Base-by-base conservation (phyloP, 2,113 vertebrate genomes). In the Climacteris rufus region DNA sequence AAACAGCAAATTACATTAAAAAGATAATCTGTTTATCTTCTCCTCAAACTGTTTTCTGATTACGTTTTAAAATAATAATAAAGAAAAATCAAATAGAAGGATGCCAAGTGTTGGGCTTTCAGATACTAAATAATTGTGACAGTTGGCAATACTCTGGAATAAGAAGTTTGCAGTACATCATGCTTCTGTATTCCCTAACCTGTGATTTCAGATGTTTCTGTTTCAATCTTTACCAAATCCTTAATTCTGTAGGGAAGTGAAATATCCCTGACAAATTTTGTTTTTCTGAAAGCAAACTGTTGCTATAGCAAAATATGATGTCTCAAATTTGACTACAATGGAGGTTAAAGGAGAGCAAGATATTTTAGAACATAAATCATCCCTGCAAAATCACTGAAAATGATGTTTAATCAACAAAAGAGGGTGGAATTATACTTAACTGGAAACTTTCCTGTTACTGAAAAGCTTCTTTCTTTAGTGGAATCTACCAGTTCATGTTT, bases 211-310 rank as follows among this genome's bases (percentile, higher is more conserved):
- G 63, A 83, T 9, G 3, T 88, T 92, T 82, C 68, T 96, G 52
- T 3, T 94, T 92, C 45, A 68, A n/a, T 88, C 72, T 89, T 91
- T 78, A 93, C 64, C 27, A 87, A 5, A 16, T 74, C n/a, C 33
- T 78, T 81, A 86, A 92, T 90, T 94, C 93, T 96, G 52, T 52
- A 89, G 79, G 94, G 85, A 97, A 92, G 93, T 77, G 59, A 94
- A 94, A 91, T 40, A 74, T 84, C 52, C 20, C 47, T 77, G 52
- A 81, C 71, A 94, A 47, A 30, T 82, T 71, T 63, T 94, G 89
- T 97, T 96, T 95, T 90, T 83, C 71, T 86, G 64, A 94, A 94
- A 95, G 90, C 90, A 92, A 61, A 53, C 76, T 93, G 90, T 95
- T 95, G 54, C 93, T 95, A 94, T 90, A 88, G 75, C 42, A 92